Base-by-base conservation (phyloP, 2,113 vertebrate genomes). In the Melanocharis versteri region DNA sequence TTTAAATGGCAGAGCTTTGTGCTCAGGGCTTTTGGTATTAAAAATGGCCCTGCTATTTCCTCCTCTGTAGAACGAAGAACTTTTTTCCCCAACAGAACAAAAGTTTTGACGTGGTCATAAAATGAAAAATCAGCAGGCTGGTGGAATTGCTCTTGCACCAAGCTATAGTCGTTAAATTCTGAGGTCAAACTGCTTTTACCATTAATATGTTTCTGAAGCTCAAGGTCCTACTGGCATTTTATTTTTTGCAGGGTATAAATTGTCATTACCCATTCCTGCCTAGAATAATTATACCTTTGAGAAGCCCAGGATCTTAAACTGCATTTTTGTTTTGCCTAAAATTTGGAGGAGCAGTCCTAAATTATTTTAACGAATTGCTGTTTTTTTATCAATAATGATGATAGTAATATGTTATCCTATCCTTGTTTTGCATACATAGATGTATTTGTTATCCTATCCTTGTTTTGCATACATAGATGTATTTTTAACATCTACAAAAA, bases 1-100 rank as follows among this genome's bases (percentile, higher is more conserved):
- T 96, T 94, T 91, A 94, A 88, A 87, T 50, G 79, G 81, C 65
- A 65, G 37, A 57, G 87, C 65, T 83, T 92, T 92, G 61, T 90
- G 69, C 50, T 84, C 70, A 90, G 39, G 54, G 39, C 39, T 80
- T 89, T 42, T 56, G 42, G 17, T 87, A 82, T 79, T 95, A 87
- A 84, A 93, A 96, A 86, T 80, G 58, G 17, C 11, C 60, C 57
- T 66, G 69, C 42, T 93, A 28, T 89, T 93, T 83, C 51, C 17
- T 66, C 21, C 86, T 73, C 14, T 37, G 15, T 4, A 48, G 76
- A 83, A 73, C 0, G 9, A 86, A 53, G 44, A 72, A 75, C 42
- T 23, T 68, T 45, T 87, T 91, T 64, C 42, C 14, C 33, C n/a
- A 82, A 30, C 11, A 61, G 78, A 87, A 90, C 51, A 70, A 42